Evolutionary conservation across 2,888 invertebrate species (phyloP), one percentile per base, ranked within the genome.

Genomic region (Meloe dianella): DNA sequence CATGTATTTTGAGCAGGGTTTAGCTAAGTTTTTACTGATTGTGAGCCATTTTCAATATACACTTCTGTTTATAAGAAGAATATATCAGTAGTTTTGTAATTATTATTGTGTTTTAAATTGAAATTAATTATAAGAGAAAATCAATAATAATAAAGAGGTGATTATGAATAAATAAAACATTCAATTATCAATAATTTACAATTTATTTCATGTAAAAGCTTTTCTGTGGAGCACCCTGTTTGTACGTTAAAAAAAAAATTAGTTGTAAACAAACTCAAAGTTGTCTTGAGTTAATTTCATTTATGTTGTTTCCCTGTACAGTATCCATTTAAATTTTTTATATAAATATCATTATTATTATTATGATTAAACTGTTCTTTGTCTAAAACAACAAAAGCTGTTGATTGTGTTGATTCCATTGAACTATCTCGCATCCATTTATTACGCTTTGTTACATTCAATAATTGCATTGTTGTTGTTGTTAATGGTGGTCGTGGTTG

Each of bases 381-480:
- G 41, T 78, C 76, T 12, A 78, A 60, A 22, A 80, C 75, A 32
- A 78, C 70, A 65, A 80, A 80, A 60, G 80, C 78, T 6, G 71
- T 72, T 61, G 73, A 71, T 29, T 69, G 61, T 8, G 71, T 73
- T 61, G 73, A 63, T 27, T 74, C 70, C 8, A 57, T 61, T 38
- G 69, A 62, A 32, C 61, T 61, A 30, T 67, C 69, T 47, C 69
- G 72, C 64, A 58, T 67, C 68, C 72, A 67, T 56, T 69, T 70
- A 60, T 62, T 70, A 58, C 63, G 71, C 24, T 59, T 66, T 22
- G 61, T 32, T n/a, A 64, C 35, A 64, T 66, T 67, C 10, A 71
- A 38, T 14, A 71, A 10, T 8, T 65, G 65, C 14, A 63, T 35
- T 35, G 35, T 35, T 35, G 35, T 35, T 35, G 35, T 35, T 35